phyloP scores from a whole-genome alignment of 2,113 vertebrate genomes.

The Vombatus ursinus region DNA sequence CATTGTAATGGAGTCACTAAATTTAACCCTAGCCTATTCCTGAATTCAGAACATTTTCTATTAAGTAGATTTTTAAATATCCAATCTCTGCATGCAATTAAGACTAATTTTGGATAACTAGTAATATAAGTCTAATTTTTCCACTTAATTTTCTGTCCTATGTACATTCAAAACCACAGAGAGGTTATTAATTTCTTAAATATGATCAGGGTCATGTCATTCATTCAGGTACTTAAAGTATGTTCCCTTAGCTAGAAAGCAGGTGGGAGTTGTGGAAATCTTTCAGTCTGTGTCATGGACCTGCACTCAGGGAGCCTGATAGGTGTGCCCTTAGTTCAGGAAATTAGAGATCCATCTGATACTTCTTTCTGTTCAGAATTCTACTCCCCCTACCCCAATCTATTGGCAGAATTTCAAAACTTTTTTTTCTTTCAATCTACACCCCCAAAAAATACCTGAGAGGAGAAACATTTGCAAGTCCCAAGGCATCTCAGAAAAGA shows the following conservation, averaged over 20 bases:
- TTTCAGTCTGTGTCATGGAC: slow-evolving; percentile 5
- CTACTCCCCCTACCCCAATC: slow-evolving; percentile 35
- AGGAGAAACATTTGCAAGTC: slow-evolving; percentile 23
- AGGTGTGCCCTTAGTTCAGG: slow-evolving; percentile 30
- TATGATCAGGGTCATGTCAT: not conserved
- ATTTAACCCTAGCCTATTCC: slow-evolving; percentile 2
- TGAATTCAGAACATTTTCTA: slow-evolving; percentile 45
- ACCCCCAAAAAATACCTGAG: slow-evolving; percentile 35
- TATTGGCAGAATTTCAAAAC: slow-evolving; percentile 64
- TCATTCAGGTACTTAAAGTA: not conserved
- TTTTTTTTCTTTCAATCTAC: slow-evolving; percentile 62
- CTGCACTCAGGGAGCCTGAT: not conserved
- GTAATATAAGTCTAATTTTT: slow-evolving; percentile 49
- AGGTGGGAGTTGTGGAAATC: not conserved
- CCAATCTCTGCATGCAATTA: slow-evolving; percentile 19
- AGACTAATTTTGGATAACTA: slow-evolving; percentile 49
- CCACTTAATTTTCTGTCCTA: slow-evolving; percentile 49
- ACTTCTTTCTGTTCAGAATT: not conserved
- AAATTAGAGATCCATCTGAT: not conserved
- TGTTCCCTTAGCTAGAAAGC: not conserved
- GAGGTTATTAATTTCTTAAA: slow-evolving; percentile 43
- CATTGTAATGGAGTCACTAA: not conserved
- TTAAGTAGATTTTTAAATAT: slow-evolving; percentile 50
- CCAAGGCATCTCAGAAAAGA: not conserved
- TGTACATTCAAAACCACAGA: slow-evolving; percentile 36